These are phyloP conservation scores for Tenthredo amoena DNA, from an alignment of 2,888 invertebrate species.

Conservation along the genomic window DNA sequence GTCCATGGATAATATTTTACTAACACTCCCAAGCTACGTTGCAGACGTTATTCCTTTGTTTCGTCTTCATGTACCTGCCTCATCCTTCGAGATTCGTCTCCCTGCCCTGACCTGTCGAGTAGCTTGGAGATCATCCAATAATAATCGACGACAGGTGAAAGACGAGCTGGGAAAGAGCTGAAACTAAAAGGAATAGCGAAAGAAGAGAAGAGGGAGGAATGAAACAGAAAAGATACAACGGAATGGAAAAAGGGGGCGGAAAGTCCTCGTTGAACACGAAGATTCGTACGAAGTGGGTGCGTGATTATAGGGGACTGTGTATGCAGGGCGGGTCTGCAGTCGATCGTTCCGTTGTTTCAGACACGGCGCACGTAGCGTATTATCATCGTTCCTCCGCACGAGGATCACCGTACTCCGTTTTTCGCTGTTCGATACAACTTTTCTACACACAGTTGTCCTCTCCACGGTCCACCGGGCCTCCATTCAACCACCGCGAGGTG, in stretches of 20 bases:
- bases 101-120: not conserved
- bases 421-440: constrained; percentile 65
- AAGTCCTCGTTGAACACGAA: constrained; percentile 46
- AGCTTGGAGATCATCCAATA: constrained; percentile 10
- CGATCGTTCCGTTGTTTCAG: constrained; percentile 65
- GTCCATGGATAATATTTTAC: constrained; percentile 9
- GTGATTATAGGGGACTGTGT: constrained; percentile 66
- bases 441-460: constrained; percentile 67
- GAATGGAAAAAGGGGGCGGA: constrained; percentile 40
- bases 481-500: constrained; percentile 20
- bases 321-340: constrained; percentile 65
- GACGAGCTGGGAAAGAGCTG: not conserved
- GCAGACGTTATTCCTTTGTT: not conserved
- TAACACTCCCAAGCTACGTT: constrained; percentile 28
- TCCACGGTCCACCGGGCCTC: constrained; percentile 64
- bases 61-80: not conserved
- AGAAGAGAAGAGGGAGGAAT: not conserved
- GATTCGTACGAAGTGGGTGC: constrained; percentile 48
- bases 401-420: constrained; percentile 61
- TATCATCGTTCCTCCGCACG: constrained; percentile 67
- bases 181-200: not conserved
- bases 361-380: constrained; percentile 70
- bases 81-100: not conserved
- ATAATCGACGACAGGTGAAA: constrained; percentile 27
- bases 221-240: constrained; percentile 3